Base-by-base conservation (phyloP, 2,113 vertebrate species). In the Oreotrochilus melanogaster region DNA sequence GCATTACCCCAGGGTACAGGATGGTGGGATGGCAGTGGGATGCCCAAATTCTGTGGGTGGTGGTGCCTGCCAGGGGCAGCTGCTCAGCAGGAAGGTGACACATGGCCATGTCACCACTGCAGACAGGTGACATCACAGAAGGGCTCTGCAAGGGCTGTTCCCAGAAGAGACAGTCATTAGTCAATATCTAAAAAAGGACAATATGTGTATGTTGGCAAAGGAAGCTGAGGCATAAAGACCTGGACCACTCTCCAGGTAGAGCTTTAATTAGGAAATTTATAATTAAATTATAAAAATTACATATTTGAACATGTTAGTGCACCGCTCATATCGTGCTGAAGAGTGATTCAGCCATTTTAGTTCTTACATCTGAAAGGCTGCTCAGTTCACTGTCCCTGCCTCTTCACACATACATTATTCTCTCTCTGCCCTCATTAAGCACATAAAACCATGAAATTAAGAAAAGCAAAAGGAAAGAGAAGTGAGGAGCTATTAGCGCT, bases 51-150 rank as follows among this genome's bases (percentile, higher is more conserved):
- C 47, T 7, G 1, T 9, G 31, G 27, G 48, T 62, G 22, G 10
- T 16, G 17, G 72, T 2, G 10, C 7, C 1, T 1, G 51, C 14
- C 54, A 57, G 11, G 33, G 42, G 1, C 47, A 57, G 47, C 2
- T 2, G 15, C 60, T 42, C 50, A 7, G 4, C 66, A n/a, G 39
- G 66, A 71, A 66, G 18, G 9, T 14, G 61, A 24, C 75, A n/a
- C 24, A 47, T 2, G 30, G 50, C 50, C 28, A 2, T 45, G 58
- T 35, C 82, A 33, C 39, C 4, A 7, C 33, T 78, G 58, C 78
- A 66, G 50, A 15, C n/a, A 50, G 39, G 37, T 22, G 50, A 18
- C 6, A 1, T 10, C 50, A 62, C 24, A 30, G 1, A n/a, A 85
- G 53, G 22, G 51, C 70, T 57, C 56, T 48, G 27, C 71, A 60